Conservation (phyloP, 2,888 invertebrate genomes). For the Lasioglossum vierecki region DNA sequence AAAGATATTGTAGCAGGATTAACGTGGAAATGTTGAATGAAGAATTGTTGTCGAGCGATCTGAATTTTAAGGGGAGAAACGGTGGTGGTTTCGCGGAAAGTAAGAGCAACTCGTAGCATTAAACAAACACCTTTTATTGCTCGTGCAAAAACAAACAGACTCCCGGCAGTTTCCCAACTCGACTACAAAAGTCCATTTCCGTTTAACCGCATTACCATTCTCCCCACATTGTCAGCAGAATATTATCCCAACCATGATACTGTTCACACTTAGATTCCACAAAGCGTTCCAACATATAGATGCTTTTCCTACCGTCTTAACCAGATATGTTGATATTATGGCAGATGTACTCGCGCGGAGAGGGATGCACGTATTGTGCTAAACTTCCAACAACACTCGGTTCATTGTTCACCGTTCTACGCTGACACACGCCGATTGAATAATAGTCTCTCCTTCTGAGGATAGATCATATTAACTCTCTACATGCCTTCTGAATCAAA, state of each 20-base stretch:
- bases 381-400: slow-evolving; percentile 38
- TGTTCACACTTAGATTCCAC: background rate
- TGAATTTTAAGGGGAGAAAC: background rate
- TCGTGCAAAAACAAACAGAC: background rate
- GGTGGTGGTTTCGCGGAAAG: background rate
- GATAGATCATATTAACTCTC: background rate
- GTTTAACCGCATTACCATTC: slow-evolving; percentile 14
- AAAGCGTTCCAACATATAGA: background rate
- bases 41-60: background rate
- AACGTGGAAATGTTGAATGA: background rate
- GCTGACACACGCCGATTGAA: background rate
- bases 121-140: slow-evolving; percentile 5
- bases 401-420: background rate
- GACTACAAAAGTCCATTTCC: background rate
- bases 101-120: background rate
- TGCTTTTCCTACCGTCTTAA: slow-evolving; percentile 35
- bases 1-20: background rate
- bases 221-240: slow-evolving; percentile 7
- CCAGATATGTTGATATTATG: slow-evolving; percentile 39
- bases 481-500: background rate
- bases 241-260: slow-evolving; percentile 5
- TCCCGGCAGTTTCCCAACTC: background rate
- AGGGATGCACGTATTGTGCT: background rate
- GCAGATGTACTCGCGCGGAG: slow-evolving; percentile 24
- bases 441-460: background rate